Evolutionary conservation across 1,140 invertebrate species (phyloP).

Genomic region (Arion vulgaris): DNA sequence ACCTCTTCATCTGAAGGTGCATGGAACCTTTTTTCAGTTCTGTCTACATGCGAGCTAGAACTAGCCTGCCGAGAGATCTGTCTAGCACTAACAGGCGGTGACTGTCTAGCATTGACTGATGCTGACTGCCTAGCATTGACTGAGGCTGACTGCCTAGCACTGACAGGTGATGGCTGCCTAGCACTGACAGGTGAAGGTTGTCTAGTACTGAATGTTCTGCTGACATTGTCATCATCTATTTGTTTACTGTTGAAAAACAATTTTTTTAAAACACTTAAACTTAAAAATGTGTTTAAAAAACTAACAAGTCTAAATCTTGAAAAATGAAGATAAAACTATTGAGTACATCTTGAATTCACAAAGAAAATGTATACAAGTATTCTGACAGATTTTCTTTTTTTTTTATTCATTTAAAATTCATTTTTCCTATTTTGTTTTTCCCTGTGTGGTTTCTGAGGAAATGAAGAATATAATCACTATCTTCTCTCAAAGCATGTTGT

Average conservation of each 20-base stretch:
- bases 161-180: background rate
- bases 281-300: background rate
- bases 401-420: too few relatives aligned
- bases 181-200: background rate
- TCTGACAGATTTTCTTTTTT: too few relatives aligned
- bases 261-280: background rate
- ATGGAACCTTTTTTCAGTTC: background rate
- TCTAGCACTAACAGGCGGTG: background rate
- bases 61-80: background rate
- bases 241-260: background rate
- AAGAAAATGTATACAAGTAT: too few relatives aligned
- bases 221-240: background rate
- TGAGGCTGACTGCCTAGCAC: background rate
- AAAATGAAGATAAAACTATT: too few relatives aligned
- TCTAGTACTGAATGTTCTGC: too few relatives aligned
- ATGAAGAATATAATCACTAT: too few relatives aligned
- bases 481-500: too few relatives aligned
- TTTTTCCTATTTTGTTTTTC: too few relatives aligned
- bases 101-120: too few relatives aligned
- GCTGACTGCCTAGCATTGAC: too few relatives aligned
- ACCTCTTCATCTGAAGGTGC: conserved; percentile 7
- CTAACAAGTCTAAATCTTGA: background rate
- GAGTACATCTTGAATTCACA: too few relatives aligned
- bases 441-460: too few relatives aligned
- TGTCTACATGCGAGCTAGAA: background rate